Base-by-base conservation (phyloP, 2,888 invertebrate genomes). In the Galerucella pusilla region DNA sequence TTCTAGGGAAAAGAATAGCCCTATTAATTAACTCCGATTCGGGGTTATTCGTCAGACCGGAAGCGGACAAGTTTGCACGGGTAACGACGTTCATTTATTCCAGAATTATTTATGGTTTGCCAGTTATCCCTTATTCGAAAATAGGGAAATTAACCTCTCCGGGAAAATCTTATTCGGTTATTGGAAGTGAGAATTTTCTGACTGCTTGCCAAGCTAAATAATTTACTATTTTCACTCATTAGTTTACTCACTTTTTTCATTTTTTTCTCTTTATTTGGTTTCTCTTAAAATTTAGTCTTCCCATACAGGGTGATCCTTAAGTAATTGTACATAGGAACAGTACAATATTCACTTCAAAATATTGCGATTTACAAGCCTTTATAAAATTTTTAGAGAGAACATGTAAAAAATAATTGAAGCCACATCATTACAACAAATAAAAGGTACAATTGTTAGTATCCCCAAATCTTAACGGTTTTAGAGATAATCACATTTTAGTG, bases 21-120 rank as follows among this genome's bases (percentile, higher is more conserved):
- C 73, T 73, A 76, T 76, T 76, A 76, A 76, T 76, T 76, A 76
- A 76, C 76, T 72, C 69, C 57, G 60, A 68, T 64, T 57, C 72
- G 42, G 71, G 76, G 75, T 73, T 75, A 73, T 73, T 75, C 69
- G 66, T 73, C 74, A 66, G 70, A 70, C 74, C 69, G 75, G 75
- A 73, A 73, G 75, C 70, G 73, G 75, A 73, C 75, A 70, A 73
- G 69, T 75, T 75, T 70, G 70, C 67, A 63, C 75, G 75, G 70
- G 65, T 71, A 73, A 75, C 75, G 75, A 71, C 73, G 73, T 70
- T 63, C 73, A 63, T 71, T 73, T 73, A 73, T 75, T 69, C 67
- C 63, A 25, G 57, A 65, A 57, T 75, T 70, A 75, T 73, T 75
- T 75, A 75, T 45, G 74, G 71, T 70, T 70, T 70, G 63, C 63